Evolutionary conservation across 2,113 vertebrate genomes (phyloP).

Genomic region (Chaetops frenatus): DNA sequence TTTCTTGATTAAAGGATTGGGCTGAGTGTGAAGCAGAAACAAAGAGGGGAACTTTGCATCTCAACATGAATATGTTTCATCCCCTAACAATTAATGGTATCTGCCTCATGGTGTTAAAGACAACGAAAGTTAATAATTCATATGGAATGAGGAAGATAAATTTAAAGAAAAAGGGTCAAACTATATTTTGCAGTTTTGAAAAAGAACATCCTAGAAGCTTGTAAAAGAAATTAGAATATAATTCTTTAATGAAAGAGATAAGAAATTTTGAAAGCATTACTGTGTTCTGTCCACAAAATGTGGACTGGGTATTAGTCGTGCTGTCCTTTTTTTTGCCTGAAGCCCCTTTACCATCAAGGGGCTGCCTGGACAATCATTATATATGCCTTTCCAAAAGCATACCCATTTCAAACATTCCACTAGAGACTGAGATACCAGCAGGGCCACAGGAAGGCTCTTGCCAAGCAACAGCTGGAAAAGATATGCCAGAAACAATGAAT

Average conservation of each 20-base stretch:
- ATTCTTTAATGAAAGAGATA: background rate
- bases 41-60: background rate
- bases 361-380: background rate
- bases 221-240: background rate
- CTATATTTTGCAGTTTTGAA: background rate
- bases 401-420: background rate
- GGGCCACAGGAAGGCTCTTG: background rate
- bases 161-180: background rate
- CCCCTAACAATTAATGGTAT: background rate
- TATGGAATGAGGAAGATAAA: background rate
- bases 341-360: background rate
- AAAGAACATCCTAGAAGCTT: background rate
- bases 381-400: background rate
- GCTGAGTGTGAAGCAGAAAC: background rate
- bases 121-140: background rate
- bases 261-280: background rate
- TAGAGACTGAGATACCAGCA: background rate
- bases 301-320: background rate
- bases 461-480: background rate
- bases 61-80: background rate
- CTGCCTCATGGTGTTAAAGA: background rate
- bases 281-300: background rate
- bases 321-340: background rate
- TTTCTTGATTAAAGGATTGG: background rate
- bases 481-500: background rate